Conservation (phyloP, 2,888 invertebrate genomes). For the Xestia sexstrigata region DNA sequence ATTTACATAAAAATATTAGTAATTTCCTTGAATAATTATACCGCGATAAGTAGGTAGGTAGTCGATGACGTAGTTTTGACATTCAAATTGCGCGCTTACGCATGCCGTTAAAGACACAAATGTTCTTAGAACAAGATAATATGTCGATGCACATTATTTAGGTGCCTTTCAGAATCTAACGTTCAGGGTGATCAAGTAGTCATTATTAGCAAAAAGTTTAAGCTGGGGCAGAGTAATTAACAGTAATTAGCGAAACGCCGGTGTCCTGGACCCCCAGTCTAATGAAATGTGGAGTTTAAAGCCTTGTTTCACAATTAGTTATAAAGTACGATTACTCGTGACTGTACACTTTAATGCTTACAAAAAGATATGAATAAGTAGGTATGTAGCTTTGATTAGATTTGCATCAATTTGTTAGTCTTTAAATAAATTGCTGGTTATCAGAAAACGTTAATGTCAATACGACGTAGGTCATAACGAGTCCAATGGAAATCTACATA, state of each 20-base stretch:
- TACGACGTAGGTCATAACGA: background rate
- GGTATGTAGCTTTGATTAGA: slow-evolving; percentile 9
- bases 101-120: slow-evolving; percentile 20
- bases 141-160: background rate
- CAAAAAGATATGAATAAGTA: background rate
- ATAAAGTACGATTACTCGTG: slow-evolving; percentile 4
- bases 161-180: background rate
- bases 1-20: background rate
- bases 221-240: slow-evolving; percentile 27
- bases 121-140: background rate
- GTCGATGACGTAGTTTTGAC: slow-evolving; percentile 7
- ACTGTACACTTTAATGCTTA: slow-evolving; percentile 20
- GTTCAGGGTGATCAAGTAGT: slow-evolving; percentile 24
- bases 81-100: slow-evolving; percentile 41
- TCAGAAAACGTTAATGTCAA: background rate
- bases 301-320: slow-evolving; percentile 15
- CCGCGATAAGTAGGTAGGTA: background rate
- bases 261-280: background rate
- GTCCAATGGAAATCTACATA: background rate
- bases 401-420: slow-evolving; percentile 14
- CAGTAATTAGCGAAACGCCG: slow-evolving; percentile 22
- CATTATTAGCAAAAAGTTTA: slow-evolving; percentile 38
- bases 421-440: slow-evolving; percentile 1
- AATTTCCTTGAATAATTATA: background rate
- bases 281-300: slow-evolving; percentile 32